Evolutionary conservation across 2,888 invertebrate species (phyloP), one percentile per base, ranked within the genome.

Genomic region (Paralinhomoeus sp.): DNA sequence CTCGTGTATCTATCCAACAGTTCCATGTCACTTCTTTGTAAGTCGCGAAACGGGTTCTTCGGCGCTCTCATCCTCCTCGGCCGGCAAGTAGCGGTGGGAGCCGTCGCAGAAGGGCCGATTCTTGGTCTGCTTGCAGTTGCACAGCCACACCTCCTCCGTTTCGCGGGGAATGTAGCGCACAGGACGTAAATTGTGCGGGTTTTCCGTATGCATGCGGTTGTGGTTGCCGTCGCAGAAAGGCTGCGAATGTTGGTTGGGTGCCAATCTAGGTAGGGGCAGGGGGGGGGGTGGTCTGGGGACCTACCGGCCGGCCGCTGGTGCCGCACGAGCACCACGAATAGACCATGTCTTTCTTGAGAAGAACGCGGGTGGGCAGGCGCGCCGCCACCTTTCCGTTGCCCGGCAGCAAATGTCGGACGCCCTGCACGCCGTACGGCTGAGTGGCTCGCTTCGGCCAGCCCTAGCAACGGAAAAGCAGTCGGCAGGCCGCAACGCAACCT

Each of bases 51-150:
- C n/a, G n/a, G n/a, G n/a, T n/a, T n/a, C n/a, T n/a, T n/a, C n/a
- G n/a, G n/a, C n/a, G n/a, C n/a, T n/a, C n/a, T n/a, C n/a, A n/a
- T n/a, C n/a, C n/a, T n/a, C n/a, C n/a, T n/a, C n/a, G n/a, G n/a
- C n/a, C n/a, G n/a, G n/a, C n/a, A n/a, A n/a, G n/a, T n/a, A n/a
- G n/a, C n/a, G n/a, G n/a, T 93, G 93, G 13, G 83, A 27, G 13
- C 91, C 91, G 68, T 97, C 97, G 67, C 93, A 97, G 64, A 89
- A 91, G 1, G 97, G 97, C 50, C 83, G 71, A 53, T 81, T 79
- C 41, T 73, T 73, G 1, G 89, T 85, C 61, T 89, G 89, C 65
- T 97, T 97, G 62, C 93, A 97, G 62, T 84, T 84, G 63, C 93
- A 97, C n/a, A 97, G 67, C 80, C 84, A 87, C 40, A 84, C 85